A percentile compares a stretch with the other conserved stretches of the same genome.
Evolutionary conservation across 2,888 invertebrate genomes (phyloP).

Genomic region (Scaeva pyrastri): DNA sequence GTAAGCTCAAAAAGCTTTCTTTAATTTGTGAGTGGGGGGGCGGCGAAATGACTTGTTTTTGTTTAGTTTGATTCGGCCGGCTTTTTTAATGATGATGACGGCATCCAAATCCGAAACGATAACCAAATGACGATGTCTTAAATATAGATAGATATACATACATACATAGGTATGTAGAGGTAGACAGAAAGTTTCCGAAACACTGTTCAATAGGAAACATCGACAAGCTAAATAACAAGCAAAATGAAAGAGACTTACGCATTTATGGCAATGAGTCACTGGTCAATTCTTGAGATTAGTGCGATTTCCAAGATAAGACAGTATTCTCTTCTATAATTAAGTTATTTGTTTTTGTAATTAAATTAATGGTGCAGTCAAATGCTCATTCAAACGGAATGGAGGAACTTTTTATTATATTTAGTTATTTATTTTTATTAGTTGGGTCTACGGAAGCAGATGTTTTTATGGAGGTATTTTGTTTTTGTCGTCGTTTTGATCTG

Average conservation of each 20-base stretch:
- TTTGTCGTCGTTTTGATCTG: too few relatives aligned
- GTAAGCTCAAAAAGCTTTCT: constrained; percentile 23
- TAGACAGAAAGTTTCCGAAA: too few relatives aligned
- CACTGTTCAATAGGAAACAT: too few relatives aligned
- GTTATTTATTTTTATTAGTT: background rate
- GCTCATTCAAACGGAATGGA: too few relatives aligned
- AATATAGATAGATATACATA: background rate
- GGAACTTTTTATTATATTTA: too few relatives aligned
- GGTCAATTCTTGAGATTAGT: background rate
- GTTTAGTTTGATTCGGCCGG: constrained; percentile 5
- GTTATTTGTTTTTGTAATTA: too few relatives aligned
- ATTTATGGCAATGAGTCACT: constrained; percentile 8
- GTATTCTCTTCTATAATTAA: background rate
- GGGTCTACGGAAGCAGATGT: background rate
- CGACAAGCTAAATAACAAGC: background rate
- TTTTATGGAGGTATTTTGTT: too few relatives aligned
- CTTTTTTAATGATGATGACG: background rate
- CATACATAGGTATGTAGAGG: too few relatives aligned
- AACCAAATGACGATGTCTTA: background rate
- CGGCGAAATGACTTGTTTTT: constrained; percentile 1
- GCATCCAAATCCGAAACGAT: too few relatives aligned
- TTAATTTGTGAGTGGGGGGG: background rate
- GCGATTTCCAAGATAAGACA: too few relatives aligned
- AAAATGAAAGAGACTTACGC: constrained; percentile 10
- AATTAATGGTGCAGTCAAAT: too few relatives aligned